Base-by-base conservation (phyloP, 2,797 vertebrate species). In the Ctenosaura bakeri region DNA sequence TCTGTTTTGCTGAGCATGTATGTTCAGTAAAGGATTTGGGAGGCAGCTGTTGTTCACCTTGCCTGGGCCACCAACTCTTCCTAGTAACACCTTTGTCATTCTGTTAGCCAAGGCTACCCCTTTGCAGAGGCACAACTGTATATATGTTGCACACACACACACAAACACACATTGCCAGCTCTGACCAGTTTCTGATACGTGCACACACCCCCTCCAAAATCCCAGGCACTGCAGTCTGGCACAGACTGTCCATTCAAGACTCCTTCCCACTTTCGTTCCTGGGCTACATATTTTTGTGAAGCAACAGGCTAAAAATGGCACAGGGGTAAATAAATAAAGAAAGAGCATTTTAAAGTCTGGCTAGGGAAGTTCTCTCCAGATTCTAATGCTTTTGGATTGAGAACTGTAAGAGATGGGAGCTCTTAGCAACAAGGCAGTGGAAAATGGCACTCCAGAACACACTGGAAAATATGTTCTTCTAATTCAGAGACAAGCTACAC, bases 221-320 rank as follows among this genome's bases (percentile, higher is more conserved):
- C 69, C 84, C 35, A 42, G 82, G 1, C 0, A 8, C 88, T 59
- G 16, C 7, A 1, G 0, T 8, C 0, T 0, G 0, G 0, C 87
- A 85, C 86, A 89, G 86, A 18, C 89, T 74, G 79, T 62, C 77
- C 1, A 0, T 66, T 87, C 88, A 50, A 80, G 79, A 88, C 54
- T 85, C 46, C 64, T 0, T 0, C 6, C 66, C 90, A 54, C 0
- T 0, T 14, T 89, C 90, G 29, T 74, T 50, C 54, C 16, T 1
- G 73, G 42, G 1, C 16, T 46, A n/a, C 20, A 79, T 5, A 1
- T 1, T 73, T 80, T 85, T 91, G 87, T 50, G 88, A 90, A 91
- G 87, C 84, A 93, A 79, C 87, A 42, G 86, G 66, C 38, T 91
- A 93, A 96, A 96, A 91, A 94, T 88, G 95, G 81, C 85, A 88